Base-by-base conservation (phyloP, 2,888 invertebrate species). In the Paralinhomoeus sp. region DNA sequence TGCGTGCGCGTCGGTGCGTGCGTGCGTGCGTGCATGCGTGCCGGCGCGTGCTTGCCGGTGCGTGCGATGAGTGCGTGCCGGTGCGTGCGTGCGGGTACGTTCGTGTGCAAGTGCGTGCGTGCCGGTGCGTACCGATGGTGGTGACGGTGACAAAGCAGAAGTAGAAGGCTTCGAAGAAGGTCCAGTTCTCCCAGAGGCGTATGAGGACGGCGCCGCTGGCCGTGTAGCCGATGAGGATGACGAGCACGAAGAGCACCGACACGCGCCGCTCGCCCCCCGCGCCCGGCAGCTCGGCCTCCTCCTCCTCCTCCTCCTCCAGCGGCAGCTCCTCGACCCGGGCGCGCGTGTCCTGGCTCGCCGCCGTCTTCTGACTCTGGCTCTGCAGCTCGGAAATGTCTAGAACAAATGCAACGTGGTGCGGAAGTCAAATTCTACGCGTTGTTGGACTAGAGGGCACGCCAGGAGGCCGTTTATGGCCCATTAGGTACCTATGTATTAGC, bases 131-230 rank as follows among this genome's bases (percentile, higher is more conserved):
- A 54, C 58, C 61, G 48, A 61, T 61, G 5, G 61, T 61, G 24
- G 61, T 61, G 40, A 61, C 61, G 36, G 61, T 62, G 42, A 61
- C 62, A 46, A 60, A 58, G 47, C 61, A 61, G 46, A 61, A 61
- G 48, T 61, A 61, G 47, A 61, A 61, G 17, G 60, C 56, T 36
- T 62, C 61, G 47, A 62, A 56, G 45, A 60, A 62, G 21, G 50
- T 51, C 61, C 61, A 61, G 33, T 51, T 49, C 48, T 61, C 61
- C 60, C 61, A 61, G 37, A 56, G 52, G 27, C 56, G 57, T 42
- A 61, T 55, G 38, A 62, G 44, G 41, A 54, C 54, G n/a, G 61
- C 61, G 21, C 61, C 61, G 40, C 60, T 57, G 36, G 57, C 58
- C 20, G 59, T 61, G 51, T 61, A 61, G 35, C 58, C 56, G n/a